Evolutionary conservation across 2,888 invertebrate genomes (phyloP).

Genomic region (Drosophila mercatorum): DNA sequence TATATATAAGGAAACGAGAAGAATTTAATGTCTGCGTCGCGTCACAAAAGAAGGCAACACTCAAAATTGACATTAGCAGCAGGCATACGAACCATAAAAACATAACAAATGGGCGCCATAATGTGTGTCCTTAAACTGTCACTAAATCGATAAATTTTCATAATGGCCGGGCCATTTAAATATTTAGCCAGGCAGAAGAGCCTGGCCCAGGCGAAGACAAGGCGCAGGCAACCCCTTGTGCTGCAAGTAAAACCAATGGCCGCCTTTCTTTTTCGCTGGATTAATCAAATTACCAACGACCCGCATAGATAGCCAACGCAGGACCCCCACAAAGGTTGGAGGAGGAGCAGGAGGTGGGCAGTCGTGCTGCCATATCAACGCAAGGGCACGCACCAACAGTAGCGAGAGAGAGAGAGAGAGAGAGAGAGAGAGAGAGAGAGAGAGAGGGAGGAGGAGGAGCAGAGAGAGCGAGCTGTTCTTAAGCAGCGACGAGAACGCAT

Average conservation of each 20-base stretch:
- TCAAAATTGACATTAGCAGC: slow-evolving; percentile 78
- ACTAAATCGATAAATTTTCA: slow-evolving; percentile 83
- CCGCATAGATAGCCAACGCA: slow-evolving; percentile 61
- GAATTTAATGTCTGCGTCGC: slow-evolving; percentile 69
- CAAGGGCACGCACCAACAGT: slow-evolving; percentile 72
- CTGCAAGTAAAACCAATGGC: slow-evolving; percentile 31
- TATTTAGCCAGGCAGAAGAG: slow-evolving; percentile 59
- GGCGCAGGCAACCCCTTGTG: slow-evolving; percentile 51
- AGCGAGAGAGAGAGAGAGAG: background rate
- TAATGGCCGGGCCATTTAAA: slow-evolving; percentile 81
- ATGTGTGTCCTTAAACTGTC: slow-evolving; percentile 83
- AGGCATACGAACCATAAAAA: slow-evolving; percentile 78
- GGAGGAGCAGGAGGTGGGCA: background rate
- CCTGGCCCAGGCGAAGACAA: slow-evolving; percentile 16
- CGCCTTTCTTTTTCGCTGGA: slow-evolving; percentile 55
- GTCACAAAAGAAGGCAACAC: slow-evolving; percentile 68
- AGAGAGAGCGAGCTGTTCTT: slow-evolving; percentile 19
- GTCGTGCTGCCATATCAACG: slow-evolving; percentile 61
- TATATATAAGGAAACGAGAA: slow-evolving; percentile 5
- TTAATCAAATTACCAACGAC: slow-evolving; percentile 76
- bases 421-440: background rate
- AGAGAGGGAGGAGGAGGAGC: background rate
- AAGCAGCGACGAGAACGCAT: slow-evolving; percentile 30
- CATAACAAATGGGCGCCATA: slow-evolving; percentile 80
- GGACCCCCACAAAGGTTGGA: background rate